A percentile compares a stretch with the other conserved stretches of the same genome.
These are phyloP conservation scores for Rhingia campestris DNA, from an alignment of 2,888 invertebrate species.

Conservation along the genomic window DNA sequence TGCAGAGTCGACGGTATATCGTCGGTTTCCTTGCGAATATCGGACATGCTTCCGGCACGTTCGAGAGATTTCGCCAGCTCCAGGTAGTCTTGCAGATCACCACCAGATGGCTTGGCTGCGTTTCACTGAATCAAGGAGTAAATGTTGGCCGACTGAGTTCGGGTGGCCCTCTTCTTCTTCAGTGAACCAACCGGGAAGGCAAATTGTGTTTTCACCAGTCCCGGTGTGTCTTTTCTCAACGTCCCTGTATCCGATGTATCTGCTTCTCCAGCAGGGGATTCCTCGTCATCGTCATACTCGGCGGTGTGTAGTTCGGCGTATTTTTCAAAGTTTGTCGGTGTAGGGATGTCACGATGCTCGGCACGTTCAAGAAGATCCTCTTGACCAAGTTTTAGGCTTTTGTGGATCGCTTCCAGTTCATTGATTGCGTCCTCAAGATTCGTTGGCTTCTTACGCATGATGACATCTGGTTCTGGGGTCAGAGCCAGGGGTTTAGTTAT, in stretches of 20 bases:
- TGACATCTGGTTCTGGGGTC: slow-evolving; percentile 79
- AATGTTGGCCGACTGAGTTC: slow-evolving; percentile 93
- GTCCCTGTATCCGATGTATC: slow-evolving; percentile 87
- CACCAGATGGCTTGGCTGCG: slow-evolving; percentile 82
- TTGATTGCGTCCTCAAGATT: slow-evolving; percentile 94
- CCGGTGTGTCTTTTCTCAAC: slow-evolving; percentile 89
- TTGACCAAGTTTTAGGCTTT: slow-evolving; percentile 92
- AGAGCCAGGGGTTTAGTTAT: slow-evolving; percentile 45
- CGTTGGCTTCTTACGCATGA: slow-evolving; percentile 85
- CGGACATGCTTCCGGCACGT: slow-evolving; percentile 86
- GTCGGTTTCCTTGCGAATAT: slow-evolving; percentile 81
- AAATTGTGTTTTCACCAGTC: slow-evolving; percentile 77
- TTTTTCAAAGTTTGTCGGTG: slow-evolving; percentile 79
- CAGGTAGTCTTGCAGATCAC: slow-evolving; percentile 84
- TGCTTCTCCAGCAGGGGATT: slow-evolving; percentile 86
- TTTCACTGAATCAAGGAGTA: slow-evolving; percentile 89
- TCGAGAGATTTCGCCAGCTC: slow-evolving; percentile 84
- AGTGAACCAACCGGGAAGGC: slow-evolving; percentile 82
- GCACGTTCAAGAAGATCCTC: slow-evolving; percentile 87
- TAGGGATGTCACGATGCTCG: slow-evolving; percentile 86
- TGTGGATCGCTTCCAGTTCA: slow-evolving; percentile 95
- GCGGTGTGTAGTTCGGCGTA: slow-evolving; percentile 84
- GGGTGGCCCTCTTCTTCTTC: slow-evolving; percentile 90
- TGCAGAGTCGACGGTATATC: slow-evolving; percentile 80
- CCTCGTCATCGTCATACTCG: slow-evolving; percentile 84